Evolutionary conservation across 2,888 invertebrate species (phyloP).

Genomic region (Monochamus alternatus): DNA sequence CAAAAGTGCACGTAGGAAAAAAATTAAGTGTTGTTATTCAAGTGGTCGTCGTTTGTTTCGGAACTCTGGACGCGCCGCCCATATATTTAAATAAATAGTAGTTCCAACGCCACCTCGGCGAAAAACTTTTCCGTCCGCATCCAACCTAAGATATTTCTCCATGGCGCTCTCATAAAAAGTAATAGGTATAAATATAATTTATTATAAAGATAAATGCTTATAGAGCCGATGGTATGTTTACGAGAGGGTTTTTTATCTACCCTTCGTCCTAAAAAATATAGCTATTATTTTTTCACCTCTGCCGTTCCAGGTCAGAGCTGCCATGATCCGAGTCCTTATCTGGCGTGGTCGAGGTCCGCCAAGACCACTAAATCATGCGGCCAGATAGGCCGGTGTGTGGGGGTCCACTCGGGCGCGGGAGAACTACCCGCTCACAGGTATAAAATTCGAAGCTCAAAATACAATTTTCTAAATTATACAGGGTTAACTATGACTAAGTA

Average conservation of each 20-base stretch:
- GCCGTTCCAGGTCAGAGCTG: slow-evolving; percentile 63
- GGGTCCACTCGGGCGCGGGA: slow-evolving; percentile 14
- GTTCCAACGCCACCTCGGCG: slow-evolving; percentile 9
- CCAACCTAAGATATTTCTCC: slow-evolving; percentile 34
- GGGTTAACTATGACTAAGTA: no score
- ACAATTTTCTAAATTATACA: background rate
- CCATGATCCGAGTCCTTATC: slow-evolving; percentile 65
- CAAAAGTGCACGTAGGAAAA: no score
- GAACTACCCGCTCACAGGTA: slow-evolving; percentile 25
- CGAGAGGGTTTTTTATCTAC: slow-evolving; percentile 62
- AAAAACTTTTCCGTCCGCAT: slow-evolving; percentile 18
- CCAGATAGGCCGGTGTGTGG: slow-evolving; percentile 49
- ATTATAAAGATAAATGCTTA: slow-evolving; percentile 59
- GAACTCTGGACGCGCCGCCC: background rate
- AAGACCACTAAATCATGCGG: slow-evolving; percentile 67
- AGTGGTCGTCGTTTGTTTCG: background rate
- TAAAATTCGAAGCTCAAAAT: slow-evolving; percentile 6
- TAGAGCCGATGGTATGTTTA: slow-evolving; percentile 61
- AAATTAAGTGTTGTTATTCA: no score
- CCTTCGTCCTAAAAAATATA: slow-evolving; percentile 61
- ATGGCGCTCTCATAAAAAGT: slow-evolving; percentile 43
- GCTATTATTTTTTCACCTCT: slow-evolving; percentile 66
- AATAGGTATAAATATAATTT: slow-evolving; percentile 57
- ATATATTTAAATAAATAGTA: slow-evolving; percentile 7
- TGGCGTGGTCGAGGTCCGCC: slow-evolving; percentile 61